A percentile compares a stretch with the other conserved stretches of the same genome.
Conservation (phyloP, 2,797 vertebrate genomes). For the Morelia viridis region DNA sequence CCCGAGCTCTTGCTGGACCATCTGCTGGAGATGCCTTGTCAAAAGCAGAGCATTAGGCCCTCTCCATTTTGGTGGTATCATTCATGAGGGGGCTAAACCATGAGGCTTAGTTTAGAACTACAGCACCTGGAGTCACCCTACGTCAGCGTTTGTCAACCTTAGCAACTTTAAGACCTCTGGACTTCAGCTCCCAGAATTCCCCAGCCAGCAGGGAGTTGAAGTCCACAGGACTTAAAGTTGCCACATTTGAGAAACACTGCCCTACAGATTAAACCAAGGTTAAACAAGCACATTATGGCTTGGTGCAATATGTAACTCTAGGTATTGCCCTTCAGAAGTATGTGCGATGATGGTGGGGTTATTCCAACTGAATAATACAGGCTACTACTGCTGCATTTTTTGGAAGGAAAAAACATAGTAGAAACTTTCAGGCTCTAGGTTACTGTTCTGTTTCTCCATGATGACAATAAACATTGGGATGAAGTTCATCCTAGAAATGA, state of each 20-base stretch:
- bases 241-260: too few relatives aligned
- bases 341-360: background rate
- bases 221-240: too few relatives aligned
- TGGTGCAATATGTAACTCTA: background rate
- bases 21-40: background rate
- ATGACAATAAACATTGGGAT: background rate
- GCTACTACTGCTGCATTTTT: too few relatives aligned
- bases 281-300: background rate
- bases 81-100: background rate
- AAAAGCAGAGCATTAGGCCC: background rate
- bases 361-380: background rate
- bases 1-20: background rate
- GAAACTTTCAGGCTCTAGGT: background rate
- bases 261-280: background rate
- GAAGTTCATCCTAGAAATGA: background rate
- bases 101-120: background rate
- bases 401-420: background rate
- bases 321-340: background rate
- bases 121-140: background rate
- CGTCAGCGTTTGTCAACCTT: too few relatives aligned
- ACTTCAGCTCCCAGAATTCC: too few relatives aligned
- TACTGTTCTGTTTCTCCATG: background rate
- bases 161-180: too few relatives aligned
- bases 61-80: background rate
- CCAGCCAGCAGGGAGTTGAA: too few relatives aligned